Base-by-base conservation (phyloP, 2,888 invertebrate genomes). In the Orthosia gracilis region DNA sequence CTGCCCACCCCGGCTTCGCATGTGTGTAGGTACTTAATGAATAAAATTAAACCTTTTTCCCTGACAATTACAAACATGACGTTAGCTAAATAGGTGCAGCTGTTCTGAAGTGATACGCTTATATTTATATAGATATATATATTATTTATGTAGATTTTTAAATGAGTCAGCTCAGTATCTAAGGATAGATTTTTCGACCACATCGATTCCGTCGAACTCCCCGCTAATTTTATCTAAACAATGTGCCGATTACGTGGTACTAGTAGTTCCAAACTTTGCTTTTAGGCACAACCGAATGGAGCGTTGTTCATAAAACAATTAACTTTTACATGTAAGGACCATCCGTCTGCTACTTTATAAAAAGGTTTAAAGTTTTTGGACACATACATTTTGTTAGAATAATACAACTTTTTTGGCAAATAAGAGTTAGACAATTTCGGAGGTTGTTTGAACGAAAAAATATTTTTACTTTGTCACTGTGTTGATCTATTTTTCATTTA, bases 241-340 rank as follows among this genome's bases (percentile, higher is more conserved):
- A 69, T 78, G 70, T 76, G n/a, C 63, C 58, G 23, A 68, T 57
- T 59, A 80, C 68, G 71, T 64, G 40, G 17, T 31, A 31, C 31
- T 5, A 31, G 31, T 76, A 50, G 73, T 69, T 71, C 40, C 7
- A 62, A 84, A 80, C 78, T 84, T 85, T 84, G 73, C 79, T 85
- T 84, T 82, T 80, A 85, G 66, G 52, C 69, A 69, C 49, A 58
- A 47, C 73, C 47, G 13, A 65, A 68, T 26, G 47, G 69, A 74
- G 66, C 21, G 64, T 57, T 72, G 69, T 75, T 78, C 31, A 55
- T 81, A 74, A 76, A 80, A 76, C 71, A 72, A 72, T 78, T 21
- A 71, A 77, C 73, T 66, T 73, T 73, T 73, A 69, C 58, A 31
- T 62, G 31, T 31, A 67, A 54, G 21, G 55, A 58, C 62, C 54